Evolutionary conservation across 2,113 vertebrate genomes (phyloP).

Genomic region (Gorsachius goisagi): DNA sequence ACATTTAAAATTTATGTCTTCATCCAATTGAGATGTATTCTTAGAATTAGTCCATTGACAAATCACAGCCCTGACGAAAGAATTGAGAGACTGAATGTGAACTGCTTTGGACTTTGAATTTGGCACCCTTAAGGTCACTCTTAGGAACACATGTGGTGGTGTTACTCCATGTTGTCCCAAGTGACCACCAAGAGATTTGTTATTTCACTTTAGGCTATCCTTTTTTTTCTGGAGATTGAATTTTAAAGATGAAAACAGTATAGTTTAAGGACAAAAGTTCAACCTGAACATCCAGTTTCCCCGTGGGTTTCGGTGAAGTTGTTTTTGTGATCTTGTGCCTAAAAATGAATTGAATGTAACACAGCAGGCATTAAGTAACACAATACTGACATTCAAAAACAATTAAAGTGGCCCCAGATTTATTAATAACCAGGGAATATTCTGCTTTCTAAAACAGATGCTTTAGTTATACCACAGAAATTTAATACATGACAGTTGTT

Average conservation of each 20-base stretch:
- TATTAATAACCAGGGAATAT: conserved; percentile 59
- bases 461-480: conserved; percentile 39
- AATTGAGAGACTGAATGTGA: neutral
- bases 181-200: neutral
- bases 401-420: conserved; percentile 51
- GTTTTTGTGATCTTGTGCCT: conserved; percentile 49
- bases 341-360: conserved; percentile 53
- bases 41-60: neutral
- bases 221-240: neutral
- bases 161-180: neutral
- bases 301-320: conserved; percentile 36
- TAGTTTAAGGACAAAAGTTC: conserved; percentile 45
- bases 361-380: conserved; percentile 43
- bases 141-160: neutral
- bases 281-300: conserved; percentile 36
- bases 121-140: neutral
- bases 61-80: neutral
- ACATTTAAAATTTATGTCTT: neutral
- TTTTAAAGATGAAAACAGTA: conserved; percentile 41
- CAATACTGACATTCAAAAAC: conserved; percentile 48
- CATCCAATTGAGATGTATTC: neutral
- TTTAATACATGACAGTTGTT: conserved; percentile 5
- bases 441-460: conserved; percentile 56
- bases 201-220: conserved; percentile 10
- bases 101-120: neutral